Evolutionary conservation across 2,797 vertebrate genomes (phyloP).

Genomic region (Tapera naevia): DNA sequence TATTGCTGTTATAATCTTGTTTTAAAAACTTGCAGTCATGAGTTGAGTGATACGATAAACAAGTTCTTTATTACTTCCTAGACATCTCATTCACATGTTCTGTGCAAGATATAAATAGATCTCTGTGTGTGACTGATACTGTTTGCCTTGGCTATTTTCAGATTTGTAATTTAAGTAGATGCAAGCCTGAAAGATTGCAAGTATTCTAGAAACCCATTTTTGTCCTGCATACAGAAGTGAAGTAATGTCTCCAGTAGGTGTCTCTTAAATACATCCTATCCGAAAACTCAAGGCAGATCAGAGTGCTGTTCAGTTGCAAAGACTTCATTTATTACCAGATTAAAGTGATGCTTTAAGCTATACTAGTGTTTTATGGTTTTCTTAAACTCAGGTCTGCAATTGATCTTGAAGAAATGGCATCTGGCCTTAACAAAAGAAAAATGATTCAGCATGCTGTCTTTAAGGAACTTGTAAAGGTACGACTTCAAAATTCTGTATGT

Average conservation of each 20-base stretch:
- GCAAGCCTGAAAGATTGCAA: background rate
- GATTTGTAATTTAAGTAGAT: background rate
- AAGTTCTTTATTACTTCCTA: background rate
- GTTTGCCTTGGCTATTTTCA: background rate
- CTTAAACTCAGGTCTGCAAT: conserved; percentile 87
- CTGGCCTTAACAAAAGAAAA: conserved; percentile 97
- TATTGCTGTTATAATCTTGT: background rate
- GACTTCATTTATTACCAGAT: background rate
- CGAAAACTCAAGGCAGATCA: background rate
- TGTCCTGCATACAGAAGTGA: background rate
- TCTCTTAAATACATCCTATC: background rate
- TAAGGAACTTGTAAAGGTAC: conserved; percentile 98
- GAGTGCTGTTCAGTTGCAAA: background rate
- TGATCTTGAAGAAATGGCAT: conserved; percentile 98
- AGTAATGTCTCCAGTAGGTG: background rate
- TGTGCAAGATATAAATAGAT: background rate
- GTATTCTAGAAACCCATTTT: background rate
- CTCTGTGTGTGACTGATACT: background rate
- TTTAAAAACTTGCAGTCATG: background rate
- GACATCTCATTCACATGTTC: background rate
- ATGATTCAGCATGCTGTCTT: conserved; percentile 99
- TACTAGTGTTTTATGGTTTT: background rate
- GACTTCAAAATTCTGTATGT: background rate
- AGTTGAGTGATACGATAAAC: background rate
- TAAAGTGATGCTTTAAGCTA: background rate